Percentiles rank a stretch among this genome's conserved stretches.
Conservation (phyloP, 2,113 vertebrate genomes). For the Sterrhoptilus dennistouni region DNA sequence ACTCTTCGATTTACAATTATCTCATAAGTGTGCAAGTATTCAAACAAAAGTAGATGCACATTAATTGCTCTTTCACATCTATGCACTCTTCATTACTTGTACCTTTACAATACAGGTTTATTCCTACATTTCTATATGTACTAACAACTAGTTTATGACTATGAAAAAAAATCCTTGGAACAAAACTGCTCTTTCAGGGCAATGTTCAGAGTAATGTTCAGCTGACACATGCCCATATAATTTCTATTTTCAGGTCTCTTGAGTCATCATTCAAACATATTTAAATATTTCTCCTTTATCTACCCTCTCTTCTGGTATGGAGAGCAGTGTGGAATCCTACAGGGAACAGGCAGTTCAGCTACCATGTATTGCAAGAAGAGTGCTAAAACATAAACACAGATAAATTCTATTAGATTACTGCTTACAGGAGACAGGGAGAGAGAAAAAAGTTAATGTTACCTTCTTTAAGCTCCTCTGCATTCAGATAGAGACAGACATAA, state of each 20-base stretch:
- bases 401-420: not conserved
- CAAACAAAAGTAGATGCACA: not conserved
- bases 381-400: not conserved
- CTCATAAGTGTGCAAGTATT: not conserved
- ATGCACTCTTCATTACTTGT: not conserved
- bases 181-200: not conserved
- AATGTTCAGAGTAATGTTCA: not conserved
- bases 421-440: not conserved
- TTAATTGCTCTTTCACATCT: not conserved
- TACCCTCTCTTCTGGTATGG: not conserved
- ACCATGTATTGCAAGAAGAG: rapidly evolving
- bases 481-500: constrained; percentile 44
- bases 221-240: not conserved
- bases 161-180: not conserved
- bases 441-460: constrained; percentile 74
- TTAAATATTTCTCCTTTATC: not conserved
- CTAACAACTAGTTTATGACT: not conserved
- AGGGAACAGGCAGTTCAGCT: not conserved
- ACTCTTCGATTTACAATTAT: not conserved
- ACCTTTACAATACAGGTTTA: not conserved
- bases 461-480: constrained; percentile 89
- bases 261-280: not conserved
- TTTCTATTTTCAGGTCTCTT: not conserved
- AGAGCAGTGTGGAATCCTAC: not conserved
- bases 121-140: not conserved